phyloP scores from a whole-genome alignment of 2,888 invertebrate genomes.

The Cerastis rubricosa region DNA sequence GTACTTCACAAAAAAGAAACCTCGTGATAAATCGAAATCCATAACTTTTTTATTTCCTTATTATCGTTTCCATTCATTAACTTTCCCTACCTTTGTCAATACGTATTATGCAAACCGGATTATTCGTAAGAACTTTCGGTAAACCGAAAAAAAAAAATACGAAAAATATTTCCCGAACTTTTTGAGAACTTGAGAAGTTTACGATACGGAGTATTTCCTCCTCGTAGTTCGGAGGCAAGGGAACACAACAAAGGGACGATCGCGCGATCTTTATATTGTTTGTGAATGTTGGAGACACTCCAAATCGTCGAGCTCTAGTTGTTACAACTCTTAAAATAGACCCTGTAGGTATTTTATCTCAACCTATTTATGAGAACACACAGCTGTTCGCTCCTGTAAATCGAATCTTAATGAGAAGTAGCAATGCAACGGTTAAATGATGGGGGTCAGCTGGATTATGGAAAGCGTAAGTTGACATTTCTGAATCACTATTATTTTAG shows the following conservation, averaged over 20 bases:
- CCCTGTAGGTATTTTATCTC: conserved; percentile 81
- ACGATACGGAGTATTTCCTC: conserved; percentile 44
- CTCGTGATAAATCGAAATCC: neutral
- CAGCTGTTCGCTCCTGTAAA: conserved; percentile 77
- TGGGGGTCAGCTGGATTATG: conserved; percentile 32
- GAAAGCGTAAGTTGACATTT: neutral
- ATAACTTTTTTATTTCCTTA: neutral
- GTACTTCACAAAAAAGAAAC: neutral
- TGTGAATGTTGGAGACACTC: conserved; percentile 85
- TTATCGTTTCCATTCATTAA: conserved; percentile 27
- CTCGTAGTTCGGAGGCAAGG: conserved; percentile 42
- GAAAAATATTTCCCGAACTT: conserved; percentile 29
- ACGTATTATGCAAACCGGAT: conserved; percentile 19
- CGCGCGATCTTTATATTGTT: conserved; percentile 72
- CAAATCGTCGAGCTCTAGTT: conserved; percentile 85
- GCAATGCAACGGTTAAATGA: conserved; percentile 32
- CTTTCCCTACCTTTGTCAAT: conserved; percentile 8
- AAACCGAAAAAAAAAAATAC: conserved; percentile 13
- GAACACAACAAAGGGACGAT: conserved; percentile 74
- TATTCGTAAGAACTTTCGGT: conserved; percentile 17
- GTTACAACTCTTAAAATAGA: conserved; percentile 84
- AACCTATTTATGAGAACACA: conserved; percentile 78
- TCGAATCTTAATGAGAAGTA: conserved; percentile 64
- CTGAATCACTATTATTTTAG: neutral
- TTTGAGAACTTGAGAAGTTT: conserved; percentile 22